phyloP scores from a whole-genome alignment of 2,888 invertebrate genomes.

The Zhengitettix transpicula region DNA sequence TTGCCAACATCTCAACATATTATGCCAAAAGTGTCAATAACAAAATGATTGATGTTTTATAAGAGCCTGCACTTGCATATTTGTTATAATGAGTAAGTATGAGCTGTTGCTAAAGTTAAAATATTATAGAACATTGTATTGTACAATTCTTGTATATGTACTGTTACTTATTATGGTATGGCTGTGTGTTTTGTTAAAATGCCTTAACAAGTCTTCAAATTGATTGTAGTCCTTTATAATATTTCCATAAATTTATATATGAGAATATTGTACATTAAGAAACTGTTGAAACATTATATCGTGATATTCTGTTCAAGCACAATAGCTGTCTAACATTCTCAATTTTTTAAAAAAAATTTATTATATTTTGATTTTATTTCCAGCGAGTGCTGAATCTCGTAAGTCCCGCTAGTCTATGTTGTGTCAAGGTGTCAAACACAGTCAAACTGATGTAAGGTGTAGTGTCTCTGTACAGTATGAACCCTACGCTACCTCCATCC shows the following conservation, averaged over 20 bases:
- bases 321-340: no score
- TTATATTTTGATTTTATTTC: constrained; percentile 1
- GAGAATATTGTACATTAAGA: no score
- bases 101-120: background rate
- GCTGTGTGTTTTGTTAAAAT: no score
- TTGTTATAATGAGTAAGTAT: no score
- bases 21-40: constrained; percentile 1
- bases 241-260: no score
- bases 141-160: background rate
- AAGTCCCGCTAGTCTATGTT: constrained; percentile 4
- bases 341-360: background rate
- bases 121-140: background rate
- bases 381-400: constrained; percentile 4
- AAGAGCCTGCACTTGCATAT: no score
- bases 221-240: no score
- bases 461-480: background rate
- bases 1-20: background rate
- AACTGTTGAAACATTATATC: no score
- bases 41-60: no score
- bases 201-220: no score
- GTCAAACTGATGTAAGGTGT: constrained; percentile 1
- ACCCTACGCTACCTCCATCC: constrained; percentile 7
- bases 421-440: constrained; percentile 1
- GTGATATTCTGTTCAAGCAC: no score
- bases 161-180: background rate